Evolutionary conservation across 2,113 vertebrate species (phyloP), one percentile per base, ranked within the genome.

Genomic region (Meleagris gallopavo): DNA sequence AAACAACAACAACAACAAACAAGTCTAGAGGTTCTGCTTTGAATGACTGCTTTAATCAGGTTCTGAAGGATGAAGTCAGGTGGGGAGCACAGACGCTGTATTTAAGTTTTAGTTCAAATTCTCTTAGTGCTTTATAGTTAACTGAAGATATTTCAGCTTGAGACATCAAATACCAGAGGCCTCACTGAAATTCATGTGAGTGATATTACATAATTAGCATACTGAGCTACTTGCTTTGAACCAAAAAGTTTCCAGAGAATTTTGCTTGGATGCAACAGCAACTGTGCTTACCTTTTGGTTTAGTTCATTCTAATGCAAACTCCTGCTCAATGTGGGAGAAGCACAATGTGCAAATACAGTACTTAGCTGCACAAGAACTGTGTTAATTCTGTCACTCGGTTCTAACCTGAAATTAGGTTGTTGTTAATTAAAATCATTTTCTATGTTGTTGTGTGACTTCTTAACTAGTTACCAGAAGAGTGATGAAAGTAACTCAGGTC

Each of bases 31-130:
- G 40, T 71, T 95, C 82, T 93, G 67, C 82, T 85, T 77, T 83
- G 41, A 94, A 81, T 69, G 85, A 32, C 89, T 12, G 76, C 55
- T 94, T 83, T 88, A 94, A 94, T 94, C 72, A 75, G 52, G 32
- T 66, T 95, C 88, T 8, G 24, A 54, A 61, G 40, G 55, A 89
- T 52, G 4, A 83, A 93, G 89, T 86, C 91, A 74, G 66, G 36
- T 80, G 32, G n/a, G 54, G 22, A 83, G 27, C 67, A 72, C 30
- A 76, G 38, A 55, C 30, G 25, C 75, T 67, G 41, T 82, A 81
- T 91, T 79, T 71, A 83, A 74, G 32, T 61, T 86, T 48, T 40
- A 93, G 52, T 90, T 86, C 24, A 83, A 83, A 81, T 74, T 86
- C 55, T 77, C 55, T 75, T 48, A 1, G 3, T 52, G 45, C 57